phyloP scores from a whole-genome alignment of 2,888 invertebrate genomes.

The Alentia gelatinosa region DNA sequence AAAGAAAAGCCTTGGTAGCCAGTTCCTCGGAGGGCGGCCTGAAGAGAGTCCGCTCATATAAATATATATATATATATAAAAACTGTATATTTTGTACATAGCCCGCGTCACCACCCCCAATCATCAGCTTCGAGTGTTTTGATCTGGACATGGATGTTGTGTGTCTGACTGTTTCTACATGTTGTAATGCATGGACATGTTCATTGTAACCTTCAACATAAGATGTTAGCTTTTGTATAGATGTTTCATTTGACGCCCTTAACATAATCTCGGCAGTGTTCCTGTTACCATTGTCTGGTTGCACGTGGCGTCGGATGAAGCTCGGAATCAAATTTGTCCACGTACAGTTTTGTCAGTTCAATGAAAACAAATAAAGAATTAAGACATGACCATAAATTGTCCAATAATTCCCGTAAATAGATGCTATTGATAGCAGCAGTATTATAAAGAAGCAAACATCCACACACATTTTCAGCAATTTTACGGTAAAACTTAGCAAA shows the following conservation, averaged over 20 bases:
- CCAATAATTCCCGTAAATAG: neutral
- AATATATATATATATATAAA: neutral
- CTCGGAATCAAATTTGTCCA: constrained; percentile 37
- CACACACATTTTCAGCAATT: neutral
- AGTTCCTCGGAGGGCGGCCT: neutral
- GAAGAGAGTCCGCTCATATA: neutral
- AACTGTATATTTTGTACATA: constrained; percentile 43
- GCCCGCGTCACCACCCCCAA: neutral
- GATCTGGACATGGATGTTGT: constrained; percentile 50
- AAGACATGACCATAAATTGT: constrained; percentile 12
- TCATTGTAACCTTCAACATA: constrained; percentile 47
- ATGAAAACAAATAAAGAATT: constrained; percentile 40
- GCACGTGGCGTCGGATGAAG: neutral
- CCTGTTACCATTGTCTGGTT: constrained; percentile 17
- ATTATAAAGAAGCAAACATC: neutral
- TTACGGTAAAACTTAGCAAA: neutral
- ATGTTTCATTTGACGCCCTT: constrained; percentile 38
- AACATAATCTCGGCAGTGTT: constrained; percentile 25
- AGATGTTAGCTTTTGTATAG: constrained; percentile 51
- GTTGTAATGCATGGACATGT: constrained; percentile 42
- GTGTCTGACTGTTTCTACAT: constrained; percentile 36
- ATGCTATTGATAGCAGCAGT: constrained; percentile 30
- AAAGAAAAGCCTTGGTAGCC: constrained; percentile 35
- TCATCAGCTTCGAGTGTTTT: constrained; percentile 3
- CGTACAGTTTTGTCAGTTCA: constrained; percentile 24